Evolutionary conservation across 2,888 invertebrate genomes (phyloP), one percentile per base, ranked within the genome.

Genomic region (Conus canariensis): DNA sequence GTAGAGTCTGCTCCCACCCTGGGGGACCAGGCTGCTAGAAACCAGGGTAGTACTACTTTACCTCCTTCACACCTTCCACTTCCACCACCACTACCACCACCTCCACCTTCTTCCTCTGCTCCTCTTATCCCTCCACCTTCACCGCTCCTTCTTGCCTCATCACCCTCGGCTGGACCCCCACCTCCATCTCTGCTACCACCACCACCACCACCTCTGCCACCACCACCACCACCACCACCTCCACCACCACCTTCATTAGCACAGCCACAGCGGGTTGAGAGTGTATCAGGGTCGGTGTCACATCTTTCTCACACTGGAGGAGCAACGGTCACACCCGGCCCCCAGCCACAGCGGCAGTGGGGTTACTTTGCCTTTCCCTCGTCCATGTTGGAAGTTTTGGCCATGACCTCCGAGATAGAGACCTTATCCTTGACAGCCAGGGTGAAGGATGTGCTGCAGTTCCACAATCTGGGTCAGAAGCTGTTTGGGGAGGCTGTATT

Each of bases 331-430:
- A 16, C 12, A 10, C 60, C 60, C 60, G 16, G 60, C 14, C 85
- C 83, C 80, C 60, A 59, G n/a, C 64, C 85, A 59, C 90, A 90
- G 90, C 91, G 92, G 89, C 94, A 97, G 98, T 97, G 93, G 98
- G 98, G 95, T 98, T 95, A 94, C 91, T 93, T 94, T 90, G 93
- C 94, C 89, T 95, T 95, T 97, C 98, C 98, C 77, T 98, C 98
- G n/a, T 99, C 98, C 94, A 99, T 99, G 25, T 99, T 99, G 96
- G 99, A 99, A 96, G 98, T 99, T 98, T 99, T 99, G 1, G 99
- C 99, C 8, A 97, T 99, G 83, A 99, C 99, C 16, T 98, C 98
- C 95, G 99, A 99, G 96, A 97, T 99, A 92, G 99, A 99, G 96
- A 99, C 99, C 2, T 98, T 99, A 96, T 98, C 98, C 45, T 98